Conservation (phyloP, 2,797 vertebrate genomes). For the Prunella strophiata region DNA sequence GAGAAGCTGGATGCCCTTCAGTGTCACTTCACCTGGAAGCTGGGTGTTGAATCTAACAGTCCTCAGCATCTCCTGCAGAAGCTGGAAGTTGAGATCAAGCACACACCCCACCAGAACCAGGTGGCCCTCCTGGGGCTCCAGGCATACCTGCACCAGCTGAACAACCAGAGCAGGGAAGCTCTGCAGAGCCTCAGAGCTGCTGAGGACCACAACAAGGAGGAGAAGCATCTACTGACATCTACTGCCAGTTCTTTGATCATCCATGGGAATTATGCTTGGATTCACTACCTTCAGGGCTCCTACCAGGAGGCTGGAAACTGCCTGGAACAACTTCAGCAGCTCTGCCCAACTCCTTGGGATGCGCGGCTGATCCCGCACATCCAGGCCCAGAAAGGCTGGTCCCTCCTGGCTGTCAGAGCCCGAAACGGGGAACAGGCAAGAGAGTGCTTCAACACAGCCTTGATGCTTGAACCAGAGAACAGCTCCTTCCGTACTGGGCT, state of each 20-base stretch:
- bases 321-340: not conserved
- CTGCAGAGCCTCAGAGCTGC: not conserved
- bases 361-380: rapidly evolving
- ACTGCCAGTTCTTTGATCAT: not conserved
- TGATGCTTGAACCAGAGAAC: not conserved
- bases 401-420: not conserved
- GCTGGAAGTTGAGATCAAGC: not conserved
- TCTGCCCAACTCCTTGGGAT: not conserved
- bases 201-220: not conserved
- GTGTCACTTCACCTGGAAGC: not conserved
- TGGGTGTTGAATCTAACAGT: rapidly evolving
- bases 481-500: not conserved
- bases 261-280: not conserved
- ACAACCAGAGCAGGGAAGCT: not conserved
- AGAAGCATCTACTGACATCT: rapidly evolving
- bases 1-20: not conserved
- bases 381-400: not conserved
- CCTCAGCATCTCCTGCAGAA: rapidly evolving
- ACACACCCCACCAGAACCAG: not conserved
- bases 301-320: not conserved
- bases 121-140: not conserved
- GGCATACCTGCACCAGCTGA: not conserved
- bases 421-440: rapidly evolving
- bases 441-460: not conserved
- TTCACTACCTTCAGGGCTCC: not conserved